Conservation (phyloP, 92 coral and sea anemone species). For the Scolanthus callimorphus region DNA sequence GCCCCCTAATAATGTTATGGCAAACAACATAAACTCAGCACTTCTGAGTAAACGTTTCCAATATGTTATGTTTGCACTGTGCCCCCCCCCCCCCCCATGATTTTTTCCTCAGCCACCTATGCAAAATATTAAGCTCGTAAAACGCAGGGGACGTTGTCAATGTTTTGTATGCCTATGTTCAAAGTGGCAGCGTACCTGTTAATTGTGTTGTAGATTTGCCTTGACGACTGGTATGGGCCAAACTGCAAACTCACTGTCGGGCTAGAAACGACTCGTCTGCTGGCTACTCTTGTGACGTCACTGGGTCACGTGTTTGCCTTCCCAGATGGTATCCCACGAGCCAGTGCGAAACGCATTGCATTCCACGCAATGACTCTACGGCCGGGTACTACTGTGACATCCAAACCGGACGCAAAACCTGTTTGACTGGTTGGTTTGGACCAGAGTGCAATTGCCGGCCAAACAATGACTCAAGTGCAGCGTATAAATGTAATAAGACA, state of each 20-base stretch:
- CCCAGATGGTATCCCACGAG: constrained; percentile 24
- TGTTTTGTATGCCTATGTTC: too few relatives aligned
- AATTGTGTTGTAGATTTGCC: constrained; percentile 24
- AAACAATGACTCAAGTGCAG: constrained; percentile 55
- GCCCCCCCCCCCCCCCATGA: too few relatives aligned
- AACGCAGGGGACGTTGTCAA: too few relatives aligned
- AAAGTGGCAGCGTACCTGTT: too few relatives aligned
- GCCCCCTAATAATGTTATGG: too few relatives aligned
- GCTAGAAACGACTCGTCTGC: constrained; percentile 28
- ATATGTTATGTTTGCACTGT: too few relatives aligned
- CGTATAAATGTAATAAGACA: constrained; percentile 54
- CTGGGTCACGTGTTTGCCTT: constrained; percentile 28
- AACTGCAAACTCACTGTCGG: constrained; percentile 27
- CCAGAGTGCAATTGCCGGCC: constrained; percentile 72
- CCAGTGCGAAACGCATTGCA: constrained; percentile 34
- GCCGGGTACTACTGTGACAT: constrained; percentile 33
- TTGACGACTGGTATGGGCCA: constrained; percentile 33
- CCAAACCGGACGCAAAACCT: constrained; percentile 38
- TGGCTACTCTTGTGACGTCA: constrained; percentile 34
- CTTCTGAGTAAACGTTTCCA: too few relatives aligned
- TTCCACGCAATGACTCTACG: constrained; percentile 23
- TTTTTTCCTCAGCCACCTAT: too few relatives aligned
- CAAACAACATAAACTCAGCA: too few relatives aligned
- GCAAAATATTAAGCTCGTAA: too few relatives aligned
- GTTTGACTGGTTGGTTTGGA: constrained; percentile 74